Percentiles rank a stretch among this genome's conserved stretches.
phyloP scores from a whole-genome alignment of 2,113 vertebrate species.

The Cebus imitator region DNA sequence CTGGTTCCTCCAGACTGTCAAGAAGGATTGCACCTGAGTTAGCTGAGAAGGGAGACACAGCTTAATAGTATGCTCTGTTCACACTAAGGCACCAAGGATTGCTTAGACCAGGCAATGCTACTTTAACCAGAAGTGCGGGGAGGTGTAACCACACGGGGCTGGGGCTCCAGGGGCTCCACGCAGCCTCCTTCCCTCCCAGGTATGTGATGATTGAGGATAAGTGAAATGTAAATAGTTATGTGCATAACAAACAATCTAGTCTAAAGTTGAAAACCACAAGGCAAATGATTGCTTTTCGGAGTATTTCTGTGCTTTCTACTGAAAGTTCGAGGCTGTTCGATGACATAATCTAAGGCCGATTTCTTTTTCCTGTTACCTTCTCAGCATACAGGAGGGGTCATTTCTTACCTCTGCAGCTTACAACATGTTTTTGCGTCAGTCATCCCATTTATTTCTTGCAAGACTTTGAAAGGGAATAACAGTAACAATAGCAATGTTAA shows the following conservation, averaged over 20 bases:
- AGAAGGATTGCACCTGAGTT: constrained; percentile 15
- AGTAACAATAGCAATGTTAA: neutral
- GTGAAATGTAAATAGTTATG: constrained; percentile 60
- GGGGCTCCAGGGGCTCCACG: accelerated
- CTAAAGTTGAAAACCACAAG: neutral
- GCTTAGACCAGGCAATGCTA: constrained; percentile 53
- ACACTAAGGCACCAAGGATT: constrained; percentile 53
- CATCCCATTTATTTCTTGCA: neutral
- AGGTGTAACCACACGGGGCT: accelerated
- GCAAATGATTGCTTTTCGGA: neutral
- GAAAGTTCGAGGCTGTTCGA: neutral
- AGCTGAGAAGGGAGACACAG: constrained; percentile 45
- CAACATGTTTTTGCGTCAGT: neutral
- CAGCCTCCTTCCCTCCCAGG: neutral
- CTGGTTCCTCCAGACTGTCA: neutral
- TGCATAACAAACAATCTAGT: neutral
- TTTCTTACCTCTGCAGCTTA: neutral
- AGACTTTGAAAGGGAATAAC: neutral
- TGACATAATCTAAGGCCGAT: neutral
- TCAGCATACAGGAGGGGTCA: neutral
- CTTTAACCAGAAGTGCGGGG: neutral
- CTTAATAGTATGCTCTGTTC: constrained; percentile 62
- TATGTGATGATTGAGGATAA: constrained; percentile 39
- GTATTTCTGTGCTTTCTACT: neutral
- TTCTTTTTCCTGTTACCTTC: neutral